These are phyloP conservation scores for Haemorhous mexicanus DNA, from an alignment of 2,113 vertebrate species.

Conservation along the genomic window DNA sequence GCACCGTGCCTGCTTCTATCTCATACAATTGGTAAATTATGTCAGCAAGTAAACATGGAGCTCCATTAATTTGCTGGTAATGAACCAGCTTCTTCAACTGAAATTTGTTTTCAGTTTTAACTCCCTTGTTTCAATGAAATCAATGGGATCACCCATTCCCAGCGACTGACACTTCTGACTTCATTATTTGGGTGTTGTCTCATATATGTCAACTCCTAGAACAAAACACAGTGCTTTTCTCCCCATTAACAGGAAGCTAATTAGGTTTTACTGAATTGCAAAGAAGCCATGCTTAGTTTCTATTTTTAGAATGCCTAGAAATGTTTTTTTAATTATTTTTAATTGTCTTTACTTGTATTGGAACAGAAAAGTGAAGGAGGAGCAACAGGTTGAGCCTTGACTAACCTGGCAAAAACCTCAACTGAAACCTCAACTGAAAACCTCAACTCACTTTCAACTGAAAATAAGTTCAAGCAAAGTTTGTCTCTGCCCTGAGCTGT, in stretches of 20 bases:
- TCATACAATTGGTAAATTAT: constrained; percentile 48
- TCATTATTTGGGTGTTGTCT: not conserved
- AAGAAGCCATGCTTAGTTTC: not conserved
- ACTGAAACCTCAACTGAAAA: not conserved
- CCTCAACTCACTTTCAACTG: not conserved
- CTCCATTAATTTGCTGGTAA: constrained; percentile 47
- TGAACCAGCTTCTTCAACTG: not conserved
- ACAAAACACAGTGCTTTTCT: not conserved
- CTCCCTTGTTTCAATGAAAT: constrained; percentile 3
- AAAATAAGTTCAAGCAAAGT: not conserved
- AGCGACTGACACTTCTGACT: not conserved
- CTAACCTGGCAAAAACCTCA: not conserved
- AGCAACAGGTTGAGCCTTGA: not conserved
- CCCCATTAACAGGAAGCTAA: not conserved
- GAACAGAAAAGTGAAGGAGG: not conserved
- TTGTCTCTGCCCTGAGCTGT: not conserved
- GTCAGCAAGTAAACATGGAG: constrained; percentile 25
- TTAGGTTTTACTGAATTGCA: constrained; percentile 1
- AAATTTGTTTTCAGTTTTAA: constrained; percentile 30
- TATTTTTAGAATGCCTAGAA: not conserved
- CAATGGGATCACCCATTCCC: not conserved
- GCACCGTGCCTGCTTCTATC: constrained; percentile 17
- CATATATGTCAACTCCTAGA: not conserved
- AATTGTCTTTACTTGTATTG: not conserved
- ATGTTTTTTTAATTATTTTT: not conserved